These are phyloP conservation scores for Phyllostomus discolor DNA, from an alignment of 2,113 vertebrate species.

Conservation along the genomic window DNA sequence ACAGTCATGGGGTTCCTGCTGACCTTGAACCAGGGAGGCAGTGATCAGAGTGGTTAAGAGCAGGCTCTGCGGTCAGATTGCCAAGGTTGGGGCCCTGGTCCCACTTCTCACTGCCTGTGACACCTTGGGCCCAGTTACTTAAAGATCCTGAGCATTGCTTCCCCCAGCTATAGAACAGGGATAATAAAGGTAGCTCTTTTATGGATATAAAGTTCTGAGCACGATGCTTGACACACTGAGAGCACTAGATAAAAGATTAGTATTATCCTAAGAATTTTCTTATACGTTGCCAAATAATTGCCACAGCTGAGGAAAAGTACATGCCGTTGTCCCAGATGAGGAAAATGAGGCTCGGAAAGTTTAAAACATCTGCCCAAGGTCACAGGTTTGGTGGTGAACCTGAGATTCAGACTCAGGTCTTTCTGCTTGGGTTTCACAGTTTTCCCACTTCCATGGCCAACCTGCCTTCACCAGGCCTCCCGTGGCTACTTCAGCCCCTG, in stretches of 20 bases:
- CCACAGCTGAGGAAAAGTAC: background rate
- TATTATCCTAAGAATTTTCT: background rate
- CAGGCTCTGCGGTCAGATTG: background rate
- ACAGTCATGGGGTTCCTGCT: background rate
- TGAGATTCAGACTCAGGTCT: background rate
- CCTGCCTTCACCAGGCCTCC: background rate
- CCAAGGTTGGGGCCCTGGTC: background rate
- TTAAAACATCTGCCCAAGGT: background rate
- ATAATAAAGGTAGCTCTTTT: background rate
- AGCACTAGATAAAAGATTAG: background rate
- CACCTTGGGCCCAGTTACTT: constrained; percentile 21
- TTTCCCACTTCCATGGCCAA: background rate
- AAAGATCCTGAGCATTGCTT: background rate
- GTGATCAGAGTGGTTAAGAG: background rate
- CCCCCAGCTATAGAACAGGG: background rate
- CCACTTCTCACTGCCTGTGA: background rate
- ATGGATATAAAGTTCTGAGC: background rate
- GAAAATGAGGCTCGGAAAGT: background rate
- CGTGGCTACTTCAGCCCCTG: background rate
- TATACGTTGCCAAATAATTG: background rate
- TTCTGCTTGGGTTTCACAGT: background rate
- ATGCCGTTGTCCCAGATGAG: constrained; percentile 2
- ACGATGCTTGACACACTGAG: background rate
- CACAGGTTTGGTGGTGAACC: background rate
- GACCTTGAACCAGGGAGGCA: background rate